Conservation (phyloP, 2,113 vertebrate species). For the Romanogobio albipinnatus region DNA sequence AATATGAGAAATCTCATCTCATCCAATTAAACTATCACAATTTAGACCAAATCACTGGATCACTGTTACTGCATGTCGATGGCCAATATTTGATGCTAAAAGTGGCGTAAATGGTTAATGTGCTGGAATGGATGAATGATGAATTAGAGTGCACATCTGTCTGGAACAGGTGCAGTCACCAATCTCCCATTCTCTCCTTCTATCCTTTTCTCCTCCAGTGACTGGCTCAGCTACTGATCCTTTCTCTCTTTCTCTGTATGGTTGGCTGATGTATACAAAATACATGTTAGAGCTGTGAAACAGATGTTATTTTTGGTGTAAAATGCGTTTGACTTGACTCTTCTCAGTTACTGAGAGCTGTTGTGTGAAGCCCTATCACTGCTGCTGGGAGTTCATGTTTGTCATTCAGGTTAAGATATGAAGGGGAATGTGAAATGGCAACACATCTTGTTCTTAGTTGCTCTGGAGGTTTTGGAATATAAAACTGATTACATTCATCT, state of each 20-base stretch:
- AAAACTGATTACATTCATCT: conserved; percentile 45
- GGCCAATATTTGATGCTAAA: conserved; percentile 58
- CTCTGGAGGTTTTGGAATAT: conserved; percentile 34
- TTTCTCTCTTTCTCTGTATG: conserved; percentile 29
- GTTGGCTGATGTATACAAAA: conserved; percentile 45
- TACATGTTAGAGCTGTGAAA: conserved; percentile 43
- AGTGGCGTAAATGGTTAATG: conserved; percentile 60
- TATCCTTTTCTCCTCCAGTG: conserved; percentile 27
- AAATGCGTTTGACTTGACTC: conserved; percentile 45
- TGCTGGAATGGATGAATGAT: conserved; percentile 64
- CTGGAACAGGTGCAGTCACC: conserved; percentile 65
- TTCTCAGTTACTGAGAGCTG: conserved; percentile 7
- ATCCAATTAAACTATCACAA: conserved; percentile 6
- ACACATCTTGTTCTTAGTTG: conserved; percentile 39
- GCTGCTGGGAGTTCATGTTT: conserved; percentile 40
- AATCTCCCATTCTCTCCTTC: conserved; percentile 40
- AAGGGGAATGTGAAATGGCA: conserved; percentile 47
- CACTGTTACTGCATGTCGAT: conserved; percentile 56
- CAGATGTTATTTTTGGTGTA: conserved; percentile 44
- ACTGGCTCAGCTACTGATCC: conserved; percentile 33
- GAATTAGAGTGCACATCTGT: conserved; percentile 66
- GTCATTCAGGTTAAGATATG: conserved; percentile 44
- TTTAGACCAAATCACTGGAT: conserved; percentile 44
- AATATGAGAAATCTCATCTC: not conserved
- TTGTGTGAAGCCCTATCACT: conserved; percentile 13